These are phyloP conservation scores for Lacerta agilis DNA, from an alignment of 2,797 vertebrate genomes.

Conservation along the genomic window DNA sequence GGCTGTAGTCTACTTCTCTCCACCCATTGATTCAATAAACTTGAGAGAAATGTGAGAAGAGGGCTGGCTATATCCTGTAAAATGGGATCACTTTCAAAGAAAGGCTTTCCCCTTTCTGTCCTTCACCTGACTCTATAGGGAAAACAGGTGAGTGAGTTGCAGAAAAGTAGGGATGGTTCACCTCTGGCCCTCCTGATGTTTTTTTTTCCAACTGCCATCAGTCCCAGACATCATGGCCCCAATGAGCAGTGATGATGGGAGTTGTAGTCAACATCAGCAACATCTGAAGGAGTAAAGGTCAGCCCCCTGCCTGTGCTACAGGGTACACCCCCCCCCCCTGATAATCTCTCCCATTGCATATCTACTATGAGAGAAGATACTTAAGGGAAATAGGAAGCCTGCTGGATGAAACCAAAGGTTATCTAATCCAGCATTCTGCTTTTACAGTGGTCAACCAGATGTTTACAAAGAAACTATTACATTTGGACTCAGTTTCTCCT, in stretches of 20 bases:
- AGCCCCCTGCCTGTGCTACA: neutral
- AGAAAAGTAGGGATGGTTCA: neutral
- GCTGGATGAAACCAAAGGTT: no score
- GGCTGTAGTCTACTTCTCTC: neutral
- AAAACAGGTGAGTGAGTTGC: neutral
- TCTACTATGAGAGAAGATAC: neutral
- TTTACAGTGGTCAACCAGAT: no score
- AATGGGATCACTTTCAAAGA: neutral
- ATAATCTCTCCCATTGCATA: neutral
- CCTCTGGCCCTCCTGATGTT: no score
- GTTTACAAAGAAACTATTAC: no score
- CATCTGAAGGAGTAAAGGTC: no score
- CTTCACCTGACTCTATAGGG: neutral
- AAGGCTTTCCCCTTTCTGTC: neutral
- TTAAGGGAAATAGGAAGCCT: neutral
- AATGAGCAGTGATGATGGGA: no score
- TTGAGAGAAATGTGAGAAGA: neutral
- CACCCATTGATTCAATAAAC: neutral
- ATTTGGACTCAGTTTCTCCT: neutral
- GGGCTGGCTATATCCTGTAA: neutral
- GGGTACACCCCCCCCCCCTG: neutral
- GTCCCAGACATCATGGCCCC: no score
- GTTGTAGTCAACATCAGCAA: no score
- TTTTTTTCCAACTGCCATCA: no score
- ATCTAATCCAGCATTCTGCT: no score